Base-by-base conservation (phyloP, 2,113 vertebrate species). In the Mesocricetus auratus region DNA sequence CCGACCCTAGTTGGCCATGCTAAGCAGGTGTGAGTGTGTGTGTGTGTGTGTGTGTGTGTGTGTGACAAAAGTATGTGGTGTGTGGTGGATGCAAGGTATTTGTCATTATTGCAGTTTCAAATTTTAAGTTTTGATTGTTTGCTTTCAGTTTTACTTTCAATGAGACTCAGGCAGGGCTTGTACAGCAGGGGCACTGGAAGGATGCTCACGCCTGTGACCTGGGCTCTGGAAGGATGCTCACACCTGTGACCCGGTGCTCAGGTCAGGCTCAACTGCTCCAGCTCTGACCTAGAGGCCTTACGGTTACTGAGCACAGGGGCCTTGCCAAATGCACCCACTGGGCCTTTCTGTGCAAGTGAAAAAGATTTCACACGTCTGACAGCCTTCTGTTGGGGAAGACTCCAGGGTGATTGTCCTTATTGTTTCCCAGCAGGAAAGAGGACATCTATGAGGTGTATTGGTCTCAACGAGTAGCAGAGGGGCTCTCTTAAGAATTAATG, bases 281-380 rank as follows among this genome's bases (percentile, higher is more conserved):
- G 99, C 99, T 99, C 99, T 99, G 99, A 98, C 99, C 98, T 56
- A 98, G 99, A 58, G 99, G 99, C 97, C 99, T 98, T 98, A 99
- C 97, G 97, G 99, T 98, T 94, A 99, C 99, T 98, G 99, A 98
- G 98, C 99, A 29, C 4, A 98, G 39, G n/a, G 95, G 99, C 99
- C 96, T 99, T 99, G 97, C 99, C 99, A 99, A 99, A 99, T 98
- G 99, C 98, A 98, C 99, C 99, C 99, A 99, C 99, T 98, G 99
- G 99, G 98, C 98, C 99, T 99, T 99, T 99, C 99, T 99, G 98
- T 56, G 99, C 99, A 86, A 99, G 98, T 16, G 99, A 99, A 93
- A 99, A 99, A 97, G 98, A 99, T 96, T 99, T 99, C 50, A 99
- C 99, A 0, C 99, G 99, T 97, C 99, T 99, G 87, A 99, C 99